Evolutionary conservation across 2,797 vertebrate genomes (phyloP), one percentile per base, ranked within the genome.

Genomic region (Chelmon rostratus): DNA sequence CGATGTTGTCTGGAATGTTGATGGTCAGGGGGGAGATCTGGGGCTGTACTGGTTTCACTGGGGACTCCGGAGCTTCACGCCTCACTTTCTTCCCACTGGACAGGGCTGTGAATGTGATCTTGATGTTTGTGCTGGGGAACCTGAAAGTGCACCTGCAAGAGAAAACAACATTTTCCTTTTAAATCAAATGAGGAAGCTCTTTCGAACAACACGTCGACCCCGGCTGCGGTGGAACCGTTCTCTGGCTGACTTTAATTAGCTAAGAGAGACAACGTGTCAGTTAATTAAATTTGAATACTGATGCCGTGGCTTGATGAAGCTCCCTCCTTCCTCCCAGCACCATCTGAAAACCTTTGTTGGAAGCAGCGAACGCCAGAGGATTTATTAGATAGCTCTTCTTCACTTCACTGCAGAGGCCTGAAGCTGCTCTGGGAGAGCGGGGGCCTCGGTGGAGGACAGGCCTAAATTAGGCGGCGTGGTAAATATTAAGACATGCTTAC

Each of bases 101-200:
- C 90, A 99, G 93, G 9, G 98, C 97, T 1, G 97, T 99, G 94
- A 99, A 99, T 0, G 96, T 97, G 93, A 99, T 99, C 96, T 99
- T 99, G 92, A 99, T 99, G 93, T 97, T 99, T 76, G 98, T 99
- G 95, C 98, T 99, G 88, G 98, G 98, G 92, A 99, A 99, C 89
- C 98, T 95, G 94, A 99, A 99, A 6, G 98, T 99, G 96, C 98
- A 99, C 90, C 98, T 99, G 95, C 11, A 50, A 46, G 4, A 0
- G 61, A 21, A 52, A 38, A 7, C 4, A 71, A n/a, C n/a, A n/a
- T n/a, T n/a, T n/a, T n/a, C n/a, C n/a, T n/a, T n/a, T n/a, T n/a
- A n/a, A n/a, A n/a, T n/a, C n/a, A n/a, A n/a, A n/a, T n/a, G n/a
- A n/a, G n/a, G n/a, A n/a, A n/a, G n/a, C n/a, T n/a, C n/a, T n/a